Evolutionary conservation across 92 coral and sea anemone genomes (phyloP), one percentile per base, ranked within the genome.

Genomic region (Porites rus): DNA sequence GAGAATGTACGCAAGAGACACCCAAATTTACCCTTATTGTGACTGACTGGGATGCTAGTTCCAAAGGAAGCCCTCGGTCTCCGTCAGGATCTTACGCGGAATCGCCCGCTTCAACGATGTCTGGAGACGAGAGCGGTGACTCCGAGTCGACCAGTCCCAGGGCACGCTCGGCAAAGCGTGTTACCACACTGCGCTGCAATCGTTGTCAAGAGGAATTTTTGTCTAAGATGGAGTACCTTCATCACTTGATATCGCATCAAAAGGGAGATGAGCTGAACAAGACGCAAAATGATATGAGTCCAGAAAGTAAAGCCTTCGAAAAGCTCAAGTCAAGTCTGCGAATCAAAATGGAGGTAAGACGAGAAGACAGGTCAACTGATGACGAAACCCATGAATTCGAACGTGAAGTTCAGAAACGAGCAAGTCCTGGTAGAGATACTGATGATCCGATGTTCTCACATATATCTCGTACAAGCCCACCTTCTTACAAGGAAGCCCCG

Each of bases 171-270:
- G 12, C 80, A 75, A 87, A 83, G 65, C 96, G 96, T 16, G 87
- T 83, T 38, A 38, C 46, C 65, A 81, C 91, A 21, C 91, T 95
- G 43, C 93, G 92, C 60, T 95, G 98, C 31, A 95, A 95, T 80
- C 96, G 93, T 1, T 95, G 98, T 51, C 96, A 91, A 68, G 94
- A 93, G 77, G 90, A 93, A 14, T 95, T 95, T 77, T 10, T 90
- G 28, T 90, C 98, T 72, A 95, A 93, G 83, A 95, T 93, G 98
- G 98, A 93, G 76, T 95, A 95, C 72, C 87, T 95, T 8, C 98
- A 95, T 68, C 98, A 95, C 61, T 82, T 95, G 74, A 95, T 95
- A 63, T 91, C 96, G 22, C 98, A 95, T 76, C 92, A 92, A 64
- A 94, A 94, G 66, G 93, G 87, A 80, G 93, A 95, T 53, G 25